Evolutionary conservation across 2,113 vertebrate genomes (phyloP), one percentile per base, ranked within the genome.

Genomic region (Atherinomorus stipes): DNA sequence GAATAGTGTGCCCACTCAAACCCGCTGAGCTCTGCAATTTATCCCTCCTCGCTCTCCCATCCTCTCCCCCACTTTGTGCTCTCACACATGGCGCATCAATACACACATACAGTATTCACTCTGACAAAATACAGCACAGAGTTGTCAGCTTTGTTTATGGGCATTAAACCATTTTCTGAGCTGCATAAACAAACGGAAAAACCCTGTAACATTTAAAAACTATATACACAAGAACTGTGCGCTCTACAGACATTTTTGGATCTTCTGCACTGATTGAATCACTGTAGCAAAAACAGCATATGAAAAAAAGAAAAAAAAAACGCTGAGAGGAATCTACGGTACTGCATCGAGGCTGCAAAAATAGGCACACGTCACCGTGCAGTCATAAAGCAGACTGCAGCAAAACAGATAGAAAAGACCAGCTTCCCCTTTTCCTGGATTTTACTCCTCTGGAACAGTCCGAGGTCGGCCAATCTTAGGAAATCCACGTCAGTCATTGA

Each of bases 1-100:
- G 86, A 91, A 92, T 90, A 81, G 87, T 67, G 74, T 86, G 80
- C 87, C 90, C 86, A 85, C 81, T 89, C 88, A 83, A 89, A 90
- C 86, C 74, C 7, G 89, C 90, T 93, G 91, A 93, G 88, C 86
- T 88, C 84, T 74, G 90, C 90, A 85, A 56, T 90, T 83, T 79
- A 61, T 71, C 64, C 38, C 72, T 28, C 71, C 37, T 23, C n/a
- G 25, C 37, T 23, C 34, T 13, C n/a, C 57, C 22, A 12, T 28
- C 22, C 61, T 19, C 54, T 49, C 23, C 64, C 22, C 28, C 53
- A 34, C 58, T 59, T 23, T 47, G 45, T 28, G 25, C 67, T 45
- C 53, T 51, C 71, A 37, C 58, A 57, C 64, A 53, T 49, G 15
- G 34, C 38, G 23, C 84, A 83, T 81, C 54, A 25, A 21, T 60